phyloP scores from a whole-genome alignment of 2,113 vertebrate species.

The Glaucidium brasilianum region DNA sequence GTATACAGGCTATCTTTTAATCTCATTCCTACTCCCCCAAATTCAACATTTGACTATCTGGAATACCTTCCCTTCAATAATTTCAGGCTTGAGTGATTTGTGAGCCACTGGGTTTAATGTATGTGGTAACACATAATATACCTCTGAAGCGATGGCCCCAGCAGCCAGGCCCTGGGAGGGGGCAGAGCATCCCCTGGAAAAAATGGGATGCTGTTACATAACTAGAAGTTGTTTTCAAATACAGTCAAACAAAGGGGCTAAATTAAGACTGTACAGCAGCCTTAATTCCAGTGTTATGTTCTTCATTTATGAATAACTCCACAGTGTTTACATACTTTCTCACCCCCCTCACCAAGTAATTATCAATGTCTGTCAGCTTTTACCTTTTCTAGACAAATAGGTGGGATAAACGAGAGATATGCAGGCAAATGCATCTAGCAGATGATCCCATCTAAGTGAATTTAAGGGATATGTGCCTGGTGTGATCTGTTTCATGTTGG shows the following conservation, averaged over 20 bases:
- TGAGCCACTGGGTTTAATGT: not conserved
- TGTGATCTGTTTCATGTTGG: not conserved
- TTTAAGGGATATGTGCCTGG: not conserved
- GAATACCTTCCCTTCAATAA: not conserved
- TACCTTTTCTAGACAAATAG: not conserved
- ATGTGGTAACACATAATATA: not conserved
- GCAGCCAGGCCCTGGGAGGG: not conserved
- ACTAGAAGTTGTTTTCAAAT: not conserved
- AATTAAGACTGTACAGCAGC: not conserved
- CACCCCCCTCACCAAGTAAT: accelerated
- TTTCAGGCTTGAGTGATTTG: not conserved
- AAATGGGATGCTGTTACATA: not conserved
- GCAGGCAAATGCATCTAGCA: not conserved
- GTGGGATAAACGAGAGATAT: not conserved
- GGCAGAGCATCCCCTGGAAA: not conserved
- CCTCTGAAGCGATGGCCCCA: not conserved
- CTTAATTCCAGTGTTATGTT: not conserved
- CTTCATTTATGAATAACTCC: not conserved
- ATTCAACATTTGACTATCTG: not conserved
- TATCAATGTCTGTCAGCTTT: not conserved
- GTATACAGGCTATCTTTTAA: not conserved
- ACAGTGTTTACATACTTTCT: accelerated
- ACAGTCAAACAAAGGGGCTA: not conserved
- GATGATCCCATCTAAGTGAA: not conserved
- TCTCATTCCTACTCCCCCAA: not conserved